Base-by-base conservation (phyloP, 2,797 vertebrate genomes). In the Yasuhikotakia modesta region DNA sequence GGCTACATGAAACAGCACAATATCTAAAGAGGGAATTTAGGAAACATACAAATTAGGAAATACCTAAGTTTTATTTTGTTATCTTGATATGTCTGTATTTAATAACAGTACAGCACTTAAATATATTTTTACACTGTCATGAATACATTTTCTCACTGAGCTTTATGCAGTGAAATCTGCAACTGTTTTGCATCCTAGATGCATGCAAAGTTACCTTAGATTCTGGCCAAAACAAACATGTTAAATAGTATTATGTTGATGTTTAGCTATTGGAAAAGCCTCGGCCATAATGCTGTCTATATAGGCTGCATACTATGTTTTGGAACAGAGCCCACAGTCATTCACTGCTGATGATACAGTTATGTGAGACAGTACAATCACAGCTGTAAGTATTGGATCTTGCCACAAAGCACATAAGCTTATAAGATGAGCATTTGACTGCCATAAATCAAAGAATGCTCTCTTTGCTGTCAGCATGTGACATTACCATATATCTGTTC, bases 401-500 rank as follows among this genome's bases (percentile, higher is more conserved):
- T 35, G 48, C 55, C 46, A 67, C 55, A 74, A 70, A 81, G 63
- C 63, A 63, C 64, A 60, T 4, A 39, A 0, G 27, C 66, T 81
- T 69, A 69, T 69, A 63, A 45, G 73, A 72, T 52, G 30, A n/a
- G 27, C 43, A 79, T 55, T 55, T 73, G 57, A 76, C n/a, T 58
- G 48, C n/a, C 50, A 79, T 48, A 45, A 50, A 50, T 76, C 30
- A 46, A 79, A 58, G 30, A 55, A 46, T 63, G 19, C 57, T 27
- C 50, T 48, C 35, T 61, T 64, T n/a, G 64, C 46, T 69, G 70
- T 78, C 75, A 69, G 48, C n/a, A 43, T 17, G 69, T 81, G 69
- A 77, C 53, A 66, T 55, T 61, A n/a, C 64, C 73, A 72, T 78
- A 70, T 61, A 78, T 57, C 68, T 66, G 68, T 76, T 19, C 21